phyloP scores from a whole-genome alignment of 1,140 invertebrate genomes.

The Mycetomoellerius zeteki region DNA sequence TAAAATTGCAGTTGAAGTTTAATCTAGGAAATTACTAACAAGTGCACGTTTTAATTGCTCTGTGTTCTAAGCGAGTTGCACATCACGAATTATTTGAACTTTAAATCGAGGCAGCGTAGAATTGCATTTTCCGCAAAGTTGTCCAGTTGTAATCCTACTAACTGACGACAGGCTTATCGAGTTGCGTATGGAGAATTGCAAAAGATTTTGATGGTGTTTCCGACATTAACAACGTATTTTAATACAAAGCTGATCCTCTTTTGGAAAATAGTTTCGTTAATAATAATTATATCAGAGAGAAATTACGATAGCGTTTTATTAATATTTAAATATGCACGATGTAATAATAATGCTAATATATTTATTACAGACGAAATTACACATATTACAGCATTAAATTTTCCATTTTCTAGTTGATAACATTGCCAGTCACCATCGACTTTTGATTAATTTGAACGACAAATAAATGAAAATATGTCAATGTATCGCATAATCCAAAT shows the following conservation, averaged over 20 bases:
- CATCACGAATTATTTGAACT: constrained; percentile 54
- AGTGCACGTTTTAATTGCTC: constrained; percentile 10
- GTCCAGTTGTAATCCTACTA: constrained; percentile 3
- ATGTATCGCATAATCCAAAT: constrained; percentile 29
- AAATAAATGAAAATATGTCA: constrained; percentile 12
- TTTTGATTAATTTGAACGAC: constrained; percentile 7
- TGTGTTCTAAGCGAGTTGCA: constrained; percentile 2
- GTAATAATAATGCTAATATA: not conserved
- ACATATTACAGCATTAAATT: constrained; percentile 19
- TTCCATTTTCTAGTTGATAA: not conserved
- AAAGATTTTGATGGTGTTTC: constrained; percentile 3
- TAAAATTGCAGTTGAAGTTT: constrained; percentile 33
- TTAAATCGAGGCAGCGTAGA: constrained; percentile 27
- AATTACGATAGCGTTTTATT: constrained; percentile 28
- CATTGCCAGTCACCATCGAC: not conserved
- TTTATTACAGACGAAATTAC: constrained; percentile 9
- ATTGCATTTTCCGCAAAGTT: constrained; percentile 1
- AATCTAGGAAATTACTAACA: constrained; percentile 52
- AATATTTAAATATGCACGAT: not conserved
- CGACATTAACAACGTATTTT: not conserved
- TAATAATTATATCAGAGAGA: not conserved
- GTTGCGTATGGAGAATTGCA: not conserved
- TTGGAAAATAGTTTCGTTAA: not conserved
- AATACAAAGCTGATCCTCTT: not conserved
- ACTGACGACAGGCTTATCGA: not conserved